Evolutionary conservation across 92 coral and sea anemone genomes (phyloP), one percentile per base, ranked within the genome.

Genomic region (Actinostola sp.): DNA sequence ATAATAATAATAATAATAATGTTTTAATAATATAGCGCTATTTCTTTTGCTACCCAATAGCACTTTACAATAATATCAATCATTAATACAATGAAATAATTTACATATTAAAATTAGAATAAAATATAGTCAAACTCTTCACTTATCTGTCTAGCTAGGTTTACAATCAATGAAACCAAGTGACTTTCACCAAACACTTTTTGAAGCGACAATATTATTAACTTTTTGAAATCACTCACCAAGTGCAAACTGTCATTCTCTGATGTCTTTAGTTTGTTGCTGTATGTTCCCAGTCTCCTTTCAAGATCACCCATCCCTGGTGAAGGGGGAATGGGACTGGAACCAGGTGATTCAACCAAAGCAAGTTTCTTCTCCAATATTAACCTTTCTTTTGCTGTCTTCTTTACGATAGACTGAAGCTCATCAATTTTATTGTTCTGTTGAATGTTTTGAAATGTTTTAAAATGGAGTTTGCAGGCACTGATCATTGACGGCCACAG

Each of bases 371-470:
- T 94, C 72, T 94, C 97, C n/a, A 94, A 64, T 69, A 87, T 67
- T 19, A 94, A 71, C 54, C 92, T 82, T 29, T 94, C 98, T 61
- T 89, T 86, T 43, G 96, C 93, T 42, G 92, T 85, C 51, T 91
- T 93, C 23, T 86, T 67, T 34, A 94, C 80, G 21, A 94, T 83
- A 21, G 86, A 64, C 41, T 88, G 94, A 23, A 94, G 92, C 41
- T 94, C 97, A 13, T 92, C 88, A 80, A 82, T 82, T 67, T 83
- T 87, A 62, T 77, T 90, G 51, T 82, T 91, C 98, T 93, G 76
- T 16, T 38, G 15, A 36, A 4, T 36, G 4, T 36, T 53, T 19
- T 20, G 20, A 25, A 19, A 11, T 1, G 14, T 25, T 20, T 16
- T 8, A 57, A 27, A 4, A 57, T 3, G 13, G 30, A 2, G 13